These are phyloP conservation scores for Aphelocoma californica DNA, from an alignment of 2,797 vertebrate genomes.

Conservation along the genomic window DNA sequence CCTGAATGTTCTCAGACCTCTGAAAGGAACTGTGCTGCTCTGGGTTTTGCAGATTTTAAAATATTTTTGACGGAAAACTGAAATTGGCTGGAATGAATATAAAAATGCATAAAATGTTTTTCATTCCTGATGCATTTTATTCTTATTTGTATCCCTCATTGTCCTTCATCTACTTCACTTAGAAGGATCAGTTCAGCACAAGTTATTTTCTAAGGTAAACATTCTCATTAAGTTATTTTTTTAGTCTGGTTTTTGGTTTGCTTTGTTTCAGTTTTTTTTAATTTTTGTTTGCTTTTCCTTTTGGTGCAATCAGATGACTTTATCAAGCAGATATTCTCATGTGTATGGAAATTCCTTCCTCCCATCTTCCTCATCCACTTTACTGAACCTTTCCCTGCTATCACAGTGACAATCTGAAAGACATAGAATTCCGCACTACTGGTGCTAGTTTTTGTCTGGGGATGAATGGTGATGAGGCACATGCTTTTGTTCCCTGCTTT, in stretches of 20 bases:
- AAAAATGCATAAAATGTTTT: not conserved
- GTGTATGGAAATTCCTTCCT: not conserved
- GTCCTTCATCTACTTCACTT: not conserved
- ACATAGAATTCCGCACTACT: not conserved
- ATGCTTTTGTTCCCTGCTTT: not conserved
- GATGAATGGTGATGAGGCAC: not conserved
- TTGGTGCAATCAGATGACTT: not conserved
- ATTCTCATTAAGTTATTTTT: not conserved
- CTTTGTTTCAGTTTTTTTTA: not conserved
- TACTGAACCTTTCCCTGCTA: not conserved
- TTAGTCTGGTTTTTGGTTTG: fast-evolving
- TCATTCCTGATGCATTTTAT: not conserved
- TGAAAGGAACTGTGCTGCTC: not conserved
- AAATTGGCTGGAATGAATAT: not conserved
- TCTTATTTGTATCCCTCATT: not conserved
- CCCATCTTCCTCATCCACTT: not conserved
- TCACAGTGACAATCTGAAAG: not conserved
- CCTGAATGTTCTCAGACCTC: not conserved
- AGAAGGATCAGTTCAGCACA: not conserved
- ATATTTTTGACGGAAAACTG: not conserved
- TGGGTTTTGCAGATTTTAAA: not conserved
- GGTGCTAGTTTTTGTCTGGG: not conserved
- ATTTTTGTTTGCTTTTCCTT: not conserved
- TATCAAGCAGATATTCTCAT: not conserved
- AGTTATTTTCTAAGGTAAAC: not conserved